Percentiles rank a stretch among this genome's conserved stretches.
These are phyloP conservation scores for Tyto alba DNA, from an alignment of 2,113 vertebrate genomes.

Conservation along the genomic window DNA sequence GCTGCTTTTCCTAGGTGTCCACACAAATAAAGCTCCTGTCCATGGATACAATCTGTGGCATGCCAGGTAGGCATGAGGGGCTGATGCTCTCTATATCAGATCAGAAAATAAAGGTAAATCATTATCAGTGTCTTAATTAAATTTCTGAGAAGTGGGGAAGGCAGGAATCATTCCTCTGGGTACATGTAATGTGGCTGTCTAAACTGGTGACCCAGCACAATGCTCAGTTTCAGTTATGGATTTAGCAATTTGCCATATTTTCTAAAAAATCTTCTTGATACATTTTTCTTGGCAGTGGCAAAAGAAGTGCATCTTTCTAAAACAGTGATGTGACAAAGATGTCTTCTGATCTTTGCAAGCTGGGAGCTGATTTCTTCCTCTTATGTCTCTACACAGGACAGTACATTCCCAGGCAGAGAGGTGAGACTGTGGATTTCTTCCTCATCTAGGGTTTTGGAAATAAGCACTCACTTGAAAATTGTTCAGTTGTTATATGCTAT, in stretches of 20 bases:
- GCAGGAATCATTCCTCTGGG: not conserved
- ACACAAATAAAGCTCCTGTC: not conserved
- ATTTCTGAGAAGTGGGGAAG: not conserved
- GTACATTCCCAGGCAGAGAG: not conserved
- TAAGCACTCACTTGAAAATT: not conserved
- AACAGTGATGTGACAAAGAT: not conserved
- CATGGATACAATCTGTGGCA: accelerated
- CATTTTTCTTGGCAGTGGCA: not conserved
- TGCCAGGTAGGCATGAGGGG: not conserved
- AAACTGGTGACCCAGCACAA: not conserved
- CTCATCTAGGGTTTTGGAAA: not conserved
- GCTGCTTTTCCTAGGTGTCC: not conserved
- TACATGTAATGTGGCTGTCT: not conserved
- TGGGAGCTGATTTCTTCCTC: not conserved
- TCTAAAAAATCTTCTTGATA: not conserved
- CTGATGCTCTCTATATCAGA: not conserved
- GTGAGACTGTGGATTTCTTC: not conserved
- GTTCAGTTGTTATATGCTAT: not conserved
- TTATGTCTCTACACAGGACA: not conserved
- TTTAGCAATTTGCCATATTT: not conserved
- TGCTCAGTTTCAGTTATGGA: not conserved
- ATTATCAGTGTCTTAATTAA: not conserved
- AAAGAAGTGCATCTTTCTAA: not conserved
- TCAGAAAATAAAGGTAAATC: not conserved
- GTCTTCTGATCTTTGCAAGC: not conserved